Conservation (phyloP, 2,113 vertebrate genomes). For the Psophia crepitans region DNA sequence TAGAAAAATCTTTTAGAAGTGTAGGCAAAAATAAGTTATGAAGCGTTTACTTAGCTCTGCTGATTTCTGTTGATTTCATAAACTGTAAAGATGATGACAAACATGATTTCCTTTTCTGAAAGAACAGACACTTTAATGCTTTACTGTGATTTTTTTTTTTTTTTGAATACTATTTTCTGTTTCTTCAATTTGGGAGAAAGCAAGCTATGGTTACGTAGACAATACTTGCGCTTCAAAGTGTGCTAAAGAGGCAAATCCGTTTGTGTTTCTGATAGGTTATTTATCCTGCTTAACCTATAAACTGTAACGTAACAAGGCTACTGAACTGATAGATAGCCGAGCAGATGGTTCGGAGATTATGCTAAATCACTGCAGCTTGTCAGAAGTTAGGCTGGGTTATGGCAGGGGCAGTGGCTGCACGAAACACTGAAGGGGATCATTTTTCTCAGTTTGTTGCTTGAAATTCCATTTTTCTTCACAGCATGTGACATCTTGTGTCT, state of each 20-base stretch:
- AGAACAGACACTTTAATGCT: background rate
- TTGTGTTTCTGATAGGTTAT: background rate
- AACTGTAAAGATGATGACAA: background rate
- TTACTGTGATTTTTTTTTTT: background rate
- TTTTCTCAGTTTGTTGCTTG: constrained; percentile 1
- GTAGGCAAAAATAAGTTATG: background rate
- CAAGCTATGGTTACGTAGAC: background rate
- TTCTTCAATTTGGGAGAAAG: background rate
- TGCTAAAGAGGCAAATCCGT: background rate
- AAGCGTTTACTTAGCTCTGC: background rate
- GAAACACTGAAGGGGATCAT: background rate
- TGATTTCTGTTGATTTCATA: background rate
- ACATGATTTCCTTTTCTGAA: background rate
- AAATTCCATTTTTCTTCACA: constrained; percentile 18
- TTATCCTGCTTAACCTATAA: constrained; percentile 24
- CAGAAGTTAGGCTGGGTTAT: background rate
- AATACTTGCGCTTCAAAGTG: background rate
- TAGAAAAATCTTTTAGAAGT: background rate
- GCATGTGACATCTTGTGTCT: background rate
- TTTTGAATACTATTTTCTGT: too few relatives aligned
- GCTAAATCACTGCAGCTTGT: background rate
- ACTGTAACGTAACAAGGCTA: background rate
- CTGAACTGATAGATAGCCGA: background rate
- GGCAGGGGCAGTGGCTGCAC: background rate
- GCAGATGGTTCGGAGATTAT: constrained; percentile 3